These are phyloP conservation scores for Canis aureus DNA, from an alignment of 2,113 vertebrate species.

Conservation along the genomic window DNA sequence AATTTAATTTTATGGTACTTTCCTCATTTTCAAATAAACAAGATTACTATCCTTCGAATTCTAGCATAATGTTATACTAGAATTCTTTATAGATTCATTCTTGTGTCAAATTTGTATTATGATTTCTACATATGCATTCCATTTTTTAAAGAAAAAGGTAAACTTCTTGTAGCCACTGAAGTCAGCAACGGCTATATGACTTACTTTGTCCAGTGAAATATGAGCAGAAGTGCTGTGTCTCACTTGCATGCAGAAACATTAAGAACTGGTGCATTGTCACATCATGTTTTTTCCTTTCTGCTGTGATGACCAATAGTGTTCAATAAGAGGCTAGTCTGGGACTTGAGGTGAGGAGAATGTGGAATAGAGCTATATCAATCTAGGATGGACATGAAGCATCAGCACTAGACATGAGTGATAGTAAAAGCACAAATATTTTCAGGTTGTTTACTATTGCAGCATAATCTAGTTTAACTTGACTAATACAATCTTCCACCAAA, in stretches of 20 bases:
- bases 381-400: background rate
- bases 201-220: conserved; percentile 27
- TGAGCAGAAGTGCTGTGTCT: background rate
- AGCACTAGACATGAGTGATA: background rate
- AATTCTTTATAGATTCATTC: conserved; percentile 21
- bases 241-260: conserved; percentile 24
- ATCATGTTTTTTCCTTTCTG: background rate
- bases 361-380: background rate
- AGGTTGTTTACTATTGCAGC: background rate
- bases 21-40: conserved; percentile 19
- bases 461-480: background rate
- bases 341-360: conserved; percentile 37
- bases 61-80: background rate
- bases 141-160: conserved; percentile 29
- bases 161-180: conserved; percentile 51
- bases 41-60: background rate
- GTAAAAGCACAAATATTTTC: conserved; percentile 31
- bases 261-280: conserved; percentile 19
- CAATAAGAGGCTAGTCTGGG: background rate
- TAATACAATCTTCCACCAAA: conserved; percentile 30
- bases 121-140: background rate
- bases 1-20: background rate
- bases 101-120: background rate
- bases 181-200: background rate
- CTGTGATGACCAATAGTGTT: background rate